phyloP scores from a whole-genome alignment of 2,797 vertebrate genomes.

The Lepidocolaptes lacrymiger region DNA sequence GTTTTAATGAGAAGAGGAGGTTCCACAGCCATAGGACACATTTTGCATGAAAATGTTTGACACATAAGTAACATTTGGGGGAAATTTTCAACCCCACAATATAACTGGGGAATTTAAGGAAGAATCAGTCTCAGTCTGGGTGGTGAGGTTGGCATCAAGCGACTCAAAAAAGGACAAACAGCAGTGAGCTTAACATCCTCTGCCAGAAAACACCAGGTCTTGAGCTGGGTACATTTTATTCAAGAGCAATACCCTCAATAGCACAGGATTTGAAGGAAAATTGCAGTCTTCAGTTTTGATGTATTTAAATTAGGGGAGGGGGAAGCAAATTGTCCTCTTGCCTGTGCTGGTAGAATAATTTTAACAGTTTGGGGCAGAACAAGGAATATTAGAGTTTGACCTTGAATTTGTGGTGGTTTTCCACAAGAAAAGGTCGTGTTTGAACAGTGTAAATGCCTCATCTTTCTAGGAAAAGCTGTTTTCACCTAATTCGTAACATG shows the following conservation, averaged over 20 bases:
- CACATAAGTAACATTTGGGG: neutral
- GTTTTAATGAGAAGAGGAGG: constrained; percentile 70
- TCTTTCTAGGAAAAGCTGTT: constrained; percentile 54
- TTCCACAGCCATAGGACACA: neutral
- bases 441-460: neutral
- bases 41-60: constrained; percentile 30
- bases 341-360: neutral
- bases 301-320: neutral
- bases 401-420: constrained; percentile 48
- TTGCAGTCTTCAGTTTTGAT: neutral
- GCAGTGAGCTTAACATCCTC: neutral
- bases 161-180: neutral
- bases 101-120: constrained; percentile 19
- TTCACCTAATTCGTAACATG: constrained; percentile 57
- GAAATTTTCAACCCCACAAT: neutral
- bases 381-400: neutral
- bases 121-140: neutral
- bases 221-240: neutral
- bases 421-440: constrained; percentile 18
- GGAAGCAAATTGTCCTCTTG: neutral
- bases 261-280: neutral
- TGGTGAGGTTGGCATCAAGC: neutral
- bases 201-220: neutral
- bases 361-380: neutral
- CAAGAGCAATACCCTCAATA: neutral